Evolutionary conservation across 2,888 invertebrate genomes (phyloP), one percentile per base, ranked within the genome.

Genomic region (Strigamia maritima): DNA sequence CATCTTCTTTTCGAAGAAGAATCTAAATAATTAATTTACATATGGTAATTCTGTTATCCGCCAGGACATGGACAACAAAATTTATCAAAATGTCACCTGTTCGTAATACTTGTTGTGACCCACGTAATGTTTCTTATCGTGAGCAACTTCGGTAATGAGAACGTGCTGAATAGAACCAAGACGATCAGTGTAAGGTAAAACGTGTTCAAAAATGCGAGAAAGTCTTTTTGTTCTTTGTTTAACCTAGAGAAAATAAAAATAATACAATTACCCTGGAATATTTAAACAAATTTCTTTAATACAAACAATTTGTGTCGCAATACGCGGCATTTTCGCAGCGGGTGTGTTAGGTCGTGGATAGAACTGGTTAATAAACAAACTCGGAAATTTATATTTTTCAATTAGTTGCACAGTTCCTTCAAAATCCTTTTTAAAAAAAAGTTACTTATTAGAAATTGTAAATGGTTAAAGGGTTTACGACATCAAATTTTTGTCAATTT

Each of bases 341-440:
- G 97, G 97, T 0, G 98, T 99, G 2, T 98, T 98, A 0, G 97
- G 96, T 19, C 98, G 87, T 0, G 98, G 95, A 84, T 93, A 99
- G 88, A 96, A 99, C 88, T 99, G 98, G 88, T 99, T 99, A 84
- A 98, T 98, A 86, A 98, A 99, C 7, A 99, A 89, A 83, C 93
- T 93, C 0, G 97, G 94, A 86, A 99, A 99, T 82, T 91, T 90
- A 86, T 97, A 94, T 84, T 94, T 91, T 81, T 88, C 87, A 82
- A 98, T 97, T 0, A 99, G 88, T 0, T 88, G 85, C 89, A 97
- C 87, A 0, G 97, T 98, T 81, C 94, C 92, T 76, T 92, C 90
- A 87, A 99, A 99, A 86, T 99, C 94, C 84, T 87, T 80, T n/a
- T n/a, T n/a, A n/a, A n/a, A n/a, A n/a, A n/a, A n/a, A n/a, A n/a